These are phyloP conservation scores for Amblyteles armatorius DNA, from an alignment of 2,888 invertebrate species.

Conservation along the genomic window DNA sequence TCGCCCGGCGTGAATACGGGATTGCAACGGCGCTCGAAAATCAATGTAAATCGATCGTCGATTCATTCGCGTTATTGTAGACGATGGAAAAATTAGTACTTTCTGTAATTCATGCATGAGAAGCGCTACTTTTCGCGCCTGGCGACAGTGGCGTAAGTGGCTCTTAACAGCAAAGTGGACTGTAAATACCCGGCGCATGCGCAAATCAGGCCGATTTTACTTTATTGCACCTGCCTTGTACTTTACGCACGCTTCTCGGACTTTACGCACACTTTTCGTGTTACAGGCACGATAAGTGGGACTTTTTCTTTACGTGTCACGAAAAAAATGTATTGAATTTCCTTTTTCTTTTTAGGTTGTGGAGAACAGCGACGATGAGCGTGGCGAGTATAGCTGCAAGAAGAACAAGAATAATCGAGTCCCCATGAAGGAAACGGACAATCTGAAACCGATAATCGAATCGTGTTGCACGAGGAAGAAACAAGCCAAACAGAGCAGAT, in stretches of 20 bases:
- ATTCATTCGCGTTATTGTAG: not conserved
- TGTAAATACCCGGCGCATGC: no score
- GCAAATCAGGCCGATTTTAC: no score
- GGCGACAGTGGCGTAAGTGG: no score
- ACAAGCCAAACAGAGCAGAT: conserved; percentile 10
- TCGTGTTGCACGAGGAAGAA: conserved; percentile 32
- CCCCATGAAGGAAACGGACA: not conserved
- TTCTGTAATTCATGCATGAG: no score
- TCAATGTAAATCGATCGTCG: not conserved
- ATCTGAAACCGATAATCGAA: not conserved
- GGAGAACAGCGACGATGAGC: not conserved
- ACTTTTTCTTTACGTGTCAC: not conserved
- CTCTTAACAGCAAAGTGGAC: no score
- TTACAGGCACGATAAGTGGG: no score
- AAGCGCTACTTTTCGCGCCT: no score
- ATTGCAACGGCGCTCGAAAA: not conserved
- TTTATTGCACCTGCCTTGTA: no score
- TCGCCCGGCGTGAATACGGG: not conserved
- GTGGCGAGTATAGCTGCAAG: conserved; percentile 7
- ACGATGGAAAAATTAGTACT: no score
- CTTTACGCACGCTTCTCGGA: no score
- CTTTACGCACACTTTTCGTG: no score
- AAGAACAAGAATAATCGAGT: not conserved
- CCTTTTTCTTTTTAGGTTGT: not conserved
- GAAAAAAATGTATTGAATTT: not conserved